Evolutionary conservation across 2,888 invertebrate species (phyloP).

Genomic region (Theretra japonica): DNA sequence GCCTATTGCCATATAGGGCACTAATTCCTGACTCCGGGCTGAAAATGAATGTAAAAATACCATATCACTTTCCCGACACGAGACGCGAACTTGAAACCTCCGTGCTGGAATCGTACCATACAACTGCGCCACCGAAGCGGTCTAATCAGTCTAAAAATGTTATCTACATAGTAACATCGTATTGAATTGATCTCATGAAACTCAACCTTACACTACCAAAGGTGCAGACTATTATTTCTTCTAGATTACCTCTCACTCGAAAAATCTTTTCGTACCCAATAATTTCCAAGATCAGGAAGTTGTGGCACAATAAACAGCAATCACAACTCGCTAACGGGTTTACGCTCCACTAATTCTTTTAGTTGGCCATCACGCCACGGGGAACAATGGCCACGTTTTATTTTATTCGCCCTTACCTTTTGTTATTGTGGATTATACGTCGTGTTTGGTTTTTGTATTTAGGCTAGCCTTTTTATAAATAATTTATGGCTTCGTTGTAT

Average conservation of each 20-base stretch:
- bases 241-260: neutral
- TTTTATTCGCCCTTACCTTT: neutral
- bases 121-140: too few species aligned
- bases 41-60: too few species aligned
- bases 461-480: neutral
- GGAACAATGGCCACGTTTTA: neutral
- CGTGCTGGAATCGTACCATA: too few species aligned
- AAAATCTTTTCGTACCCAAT: neutral
- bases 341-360: slow-evolving; percentile 41
- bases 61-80: too few species aligned
- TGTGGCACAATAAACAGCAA: slow-evolving; percentile 36
- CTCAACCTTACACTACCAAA: too few species aligned
- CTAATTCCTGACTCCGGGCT: too few species aligned
- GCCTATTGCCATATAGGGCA: too few species aligned
- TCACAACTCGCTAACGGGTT: slow-evolving; percentile 40
- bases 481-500: neutral
- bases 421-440: neutral
- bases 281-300: slow-evolving; percentile 17
- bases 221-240: too few species aligned
- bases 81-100: too few species aligned
- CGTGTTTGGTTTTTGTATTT: neutral
- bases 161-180: too few species aligned
- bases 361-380: slow-evolving; percentile 17
- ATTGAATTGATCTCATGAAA: too few species aligned
- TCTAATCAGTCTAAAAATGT: too few species aligned